Conservation (phyloP, 2,888 invertebrate species). For the Melanophora roralis region DNA sequence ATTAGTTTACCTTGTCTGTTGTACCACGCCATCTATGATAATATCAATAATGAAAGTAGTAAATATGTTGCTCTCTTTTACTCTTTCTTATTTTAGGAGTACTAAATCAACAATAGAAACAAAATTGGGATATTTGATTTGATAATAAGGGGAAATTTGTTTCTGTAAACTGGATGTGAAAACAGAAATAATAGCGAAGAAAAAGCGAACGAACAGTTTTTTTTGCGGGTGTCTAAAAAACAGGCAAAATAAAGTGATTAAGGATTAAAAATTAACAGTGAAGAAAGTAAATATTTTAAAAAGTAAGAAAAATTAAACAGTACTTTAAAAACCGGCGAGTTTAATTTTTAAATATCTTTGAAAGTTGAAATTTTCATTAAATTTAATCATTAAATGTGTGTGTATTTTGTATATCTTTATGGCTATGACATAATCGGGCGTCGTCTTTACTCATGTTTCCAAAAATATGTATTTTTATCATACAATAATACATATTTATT, state of each 20-base stretch:
- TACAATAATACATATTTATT: conserved; percentile 3
- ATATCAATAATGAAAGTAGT: too few relatives aligned
- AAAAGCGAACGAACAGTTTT: conserved; percentile 52
- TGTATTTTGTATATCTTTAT: conserved; percentile 17
- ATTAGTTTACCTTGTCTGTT: too few relatives aligned
- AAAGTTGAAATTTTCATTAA: too few relatives aligned
- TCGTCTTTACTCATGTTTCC: conserved; percentile 51
- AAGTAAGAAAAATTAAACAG: conserved; percentile 35
- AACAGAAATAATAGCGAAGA: conserved; percentile 38
- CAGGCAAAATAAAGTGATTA: conserved; percentile 18
- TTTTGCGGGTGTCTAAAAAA: conserved; percentile 39
- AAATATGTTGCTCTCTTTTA: conserved; percentile 48
- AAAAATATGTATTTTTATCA: conserved; percentile 8
- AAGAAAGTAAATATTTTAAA: conserved; percentile 27
- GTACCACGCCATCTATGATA: too few relatives aligned
- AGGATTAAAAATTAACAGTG: not conserved
- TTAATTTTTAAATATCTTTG: too few relatives aligned
- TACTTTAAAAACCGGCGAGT: conserved; percentile 3
- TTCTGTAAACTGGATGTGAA: conserved; percentile 37
- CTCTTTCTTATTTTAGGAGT: too few relatives aligned
- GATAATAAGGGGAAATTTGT: conserved; percentile 40
- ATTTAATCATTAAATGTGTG: conserved; percentile 15
- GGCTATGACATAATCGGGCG: conserved; percentile 62
- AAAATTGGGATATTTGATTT: conserved; percentile 36
- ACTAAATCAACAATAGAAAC: conserved; percentile 1